Percentiles rank a stretch among this genome's conserved stretches.
Conservation (phyloP, 2,888 invertebrate species). For the Pollenia amentaria region DNA sequence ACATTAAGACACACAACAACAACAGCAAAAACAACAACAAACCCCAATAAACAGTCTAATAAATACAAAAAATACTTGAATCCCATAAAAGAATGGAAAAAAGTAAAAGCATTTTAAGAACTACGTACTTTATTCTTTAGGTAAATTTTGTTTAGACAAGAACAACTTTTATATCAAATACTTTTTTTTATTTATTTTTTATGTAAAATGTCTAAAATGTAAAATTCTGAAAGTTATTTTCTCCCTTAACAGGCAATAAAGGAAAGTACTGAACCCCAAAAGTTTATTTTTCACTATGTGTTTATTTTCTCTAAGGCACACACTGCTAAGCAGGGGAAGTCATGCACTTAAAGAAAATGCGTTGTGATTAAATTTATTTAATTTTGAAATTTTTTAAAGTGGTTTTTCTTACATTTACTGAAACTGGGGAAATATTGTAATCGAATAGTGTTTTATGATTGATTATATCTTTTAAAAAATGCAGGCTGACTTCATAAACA, state of each 20-base stretch:
- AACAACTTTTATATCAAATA: neutral
- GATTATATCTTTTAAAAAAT: too few relatives aligned
- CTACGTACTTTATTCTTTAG: constrained; percentile 5
- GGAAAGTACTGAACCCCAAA: constrained; percentile 3
- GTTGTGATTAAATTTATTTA: neutral
- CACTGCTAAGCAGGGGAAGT: neutral
- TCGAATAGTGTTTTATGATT: too few relatives aligned
- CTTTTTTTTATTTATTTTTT: constrained; percentile 5
- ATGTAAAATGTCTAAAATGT: neutral
- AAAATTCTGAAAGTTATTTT: neutral
- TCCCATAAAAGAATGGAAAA: neutral
- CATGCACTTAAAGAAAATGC: constrained; percentile 12
- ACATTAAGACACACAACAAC: constrained; percentile 7
- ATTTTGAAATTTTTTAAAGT: neutral
- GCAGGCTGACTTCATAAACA: too few relatives aligned
- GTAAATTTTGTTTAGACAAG: constrained; percentile 3
- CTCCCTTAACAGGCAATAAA: constrained; percentile 9
- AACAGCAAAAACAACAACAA: too few relatives aligned
- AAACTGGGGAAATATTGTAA: too few relatives aligned
- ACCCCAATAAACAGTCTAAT: neutral
- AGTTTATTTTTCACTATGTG: constrained; percentile 3
- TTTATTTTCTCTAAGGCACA: constrained; percentile 16
- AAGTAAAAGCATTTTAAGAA: neutral
- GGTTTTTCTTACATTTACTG: neutral
- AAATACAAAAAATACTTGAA: constrained; percentile 20